These are phyloP conservation scores for Stenodema calcarata DNA, from an alignment of 2,888 invertebrate species.

Conservation along the genomic window DNA sequence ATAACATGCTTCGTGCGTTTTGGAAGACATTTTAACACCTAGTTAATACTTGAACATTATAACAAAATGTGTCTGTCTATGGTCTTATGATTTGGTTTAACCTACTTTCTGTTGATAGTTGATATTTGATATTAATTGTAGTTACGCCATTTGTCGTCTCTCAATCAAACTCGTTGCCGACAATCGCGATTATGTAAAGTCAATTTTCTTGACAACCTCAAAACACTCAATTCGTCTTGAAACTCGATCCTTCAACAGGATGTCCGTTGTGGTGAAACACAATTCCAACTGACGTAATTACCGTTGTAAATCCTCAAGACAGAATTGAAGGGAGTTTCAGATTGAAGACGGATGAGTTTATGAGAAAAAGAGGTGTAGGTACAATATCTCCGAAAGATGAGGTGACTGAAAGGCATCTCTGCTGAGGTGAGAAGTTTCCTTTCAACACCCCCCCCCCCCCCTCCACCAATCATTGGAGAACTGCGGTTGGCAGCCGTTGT, in stretches of 20 bases:
- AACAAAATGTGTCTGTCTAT: neutral
- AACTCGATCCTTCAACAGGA: neutral
- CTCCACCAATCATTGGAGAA: too few species aligned
- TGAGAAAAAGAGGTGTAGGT: too few species aligned
- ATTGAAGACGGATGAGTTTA: neutral
- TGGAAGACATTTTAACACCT: neutral
- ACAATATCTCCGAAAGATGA: neutral
- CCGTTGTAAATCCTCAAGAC: neutral
- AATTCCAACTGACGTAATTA: neutral
- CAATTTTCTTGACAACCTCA: too few species aligned
- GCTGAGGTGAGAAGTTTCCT: neutral
- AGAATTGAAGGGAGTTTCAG: neutral
- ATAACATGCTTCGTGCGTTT: neutral
- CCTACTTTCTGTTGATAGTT: too few species aligned
- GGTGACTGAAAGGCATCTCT: neutral
- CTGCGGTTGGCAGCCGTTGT: neutral
- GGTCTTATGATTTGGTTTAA: too few species aligned
- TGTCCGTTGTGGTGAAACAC: neutral
- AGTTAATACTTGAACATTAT: neutral
- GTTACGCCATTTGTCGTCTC: too few species aligned
- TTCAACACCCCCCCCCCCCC: too few species aligned
- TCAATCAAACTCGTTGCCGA: too few species aligned
- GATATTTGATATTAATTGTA: too few species aligned
- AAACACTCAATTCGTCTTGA: neutral
- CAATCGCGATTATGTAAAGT: too few species aligned